These are phyloP conservation scores for Taenaris catops DNA, from an alignment of 2,888 invertebrate genomes.

Conservation along the genomic window DNA sequence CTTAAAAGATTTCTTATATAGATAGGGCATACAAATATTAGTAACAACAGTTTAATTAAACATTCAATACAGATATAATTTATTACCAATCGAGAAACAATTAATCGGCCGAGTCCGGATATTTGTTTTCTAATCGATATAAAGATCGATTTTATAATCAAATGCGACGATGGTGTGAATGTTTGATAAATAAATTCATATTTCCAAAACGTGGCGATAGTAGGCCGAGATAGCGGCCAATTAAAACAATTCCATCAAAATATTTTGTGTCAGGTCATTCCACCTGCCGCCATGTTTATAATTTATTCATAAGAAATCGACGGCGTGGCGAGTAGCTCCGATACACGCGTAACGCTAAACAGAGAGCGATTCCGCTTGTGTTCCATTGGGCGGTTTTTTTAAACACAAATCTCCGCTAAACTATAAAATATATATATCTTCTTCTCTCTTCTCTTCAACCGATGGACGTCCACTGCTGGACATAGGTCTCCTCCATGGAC, in stretches of 20 bases:
- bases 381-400: too few relatives aligned
- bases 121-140: conserved; percentile 61
- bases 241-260: conserved; percentile 80
- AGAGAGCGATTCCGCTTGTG: conserved; percentile 1
- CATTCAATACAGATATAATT: conserved; percentile 19
- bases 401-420: too few relatives aligned
- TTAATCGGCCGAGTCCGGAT: conserved; percentile 39
- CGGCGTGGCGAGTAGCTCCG: conserved; percentile 29
- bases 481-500: too few relatives aligned
- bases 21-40: conserved; percentile 11
- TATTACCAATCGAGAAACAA: conserved; percentile 26
- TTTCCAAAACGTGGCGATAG: conserved; percentile 64
- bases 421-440: too few relatives aligned
- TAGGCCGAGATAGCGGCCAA: conserved; percentile 67
- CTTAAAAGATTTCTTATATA: conserved; percentile 3
- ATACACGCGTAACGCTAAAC: not conserved
- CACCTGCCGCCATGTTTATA: conserved; percentile 68
- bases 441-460: too few relatives aligned
- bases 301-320: conserved; percentile 72
- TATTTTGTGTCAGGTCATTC: conserved; percentile 78
- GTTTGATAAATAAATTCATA: conserved; percentile 63
- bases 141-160: conserved; percentile 41
- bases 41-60: conserved; percentile 17
- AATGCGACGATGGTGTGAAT: conserved; percentile 60
- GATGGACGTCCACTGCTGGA: too few relatives aligned